Conservation (phyloP, 2,113 vertebrate species). For the Fulmarus glacialis region DNA sequence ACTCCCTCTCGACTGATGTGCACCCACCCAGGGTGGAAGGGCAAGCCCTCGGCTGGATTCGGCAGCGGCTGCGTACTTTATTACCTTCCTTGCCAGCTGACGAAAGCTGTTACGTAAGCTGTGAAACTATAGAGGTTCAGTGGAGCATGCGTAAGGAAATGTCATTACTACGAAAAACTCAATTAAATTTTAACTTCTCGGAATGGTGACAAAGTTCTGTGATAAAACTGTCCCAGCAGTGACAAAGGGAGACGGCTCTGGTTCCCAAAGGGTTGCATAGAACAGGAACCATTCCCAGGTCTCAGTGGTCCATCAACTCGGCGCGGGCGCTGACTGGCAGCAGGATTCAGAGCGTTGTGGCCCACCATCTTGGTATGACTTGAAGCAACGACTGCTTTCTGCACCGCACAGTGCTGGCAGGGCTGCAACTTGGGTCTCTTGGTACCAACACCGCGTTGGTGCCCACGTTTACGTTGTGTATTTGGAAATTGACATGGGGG, state of each 20-base stretch:
- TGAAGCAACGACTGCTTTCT: background rate
- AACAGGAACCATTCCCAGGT: background rate
- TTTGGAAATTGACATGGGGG: background rate
- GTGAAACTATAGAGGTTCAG: background rate
- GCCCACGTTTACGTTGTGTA: fast-evolving
- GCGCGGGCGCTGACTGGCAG: fast-evolving
- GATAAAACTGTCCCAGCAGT: background rate
- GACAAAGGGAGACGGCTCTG: background rate
- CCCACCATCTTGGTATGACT: background rate
- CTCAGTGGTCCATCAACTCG: background rate
- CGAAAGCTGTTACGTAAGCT: background rate
- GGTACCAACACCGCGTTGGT: background rate
- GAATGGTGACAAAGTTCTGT: background rate
- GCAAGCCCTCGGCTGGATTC: background rate
- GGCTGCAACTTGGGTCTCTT: background rate
- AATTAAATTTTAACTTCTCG: constrained; percentile 24
- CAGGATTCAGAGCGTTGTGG: fast-evolving
- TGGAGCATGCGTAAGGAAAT: constrained; percentile 5
- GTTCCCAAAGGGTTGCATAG: background rate
- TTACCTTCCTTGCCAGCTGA: constrained; percentile 26
- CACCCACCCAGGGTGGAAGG: background rate
- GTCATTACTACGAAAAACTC: background rate
- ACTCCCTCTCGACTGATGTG: background rate
- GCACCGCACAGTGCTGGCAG: fast-evolving
- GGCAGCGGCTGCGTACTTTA: background rate